phyloP scores from a whole-genome alignment of 2,888 invertebrate species.

The Drosophila cyrtoloma region DNA sequence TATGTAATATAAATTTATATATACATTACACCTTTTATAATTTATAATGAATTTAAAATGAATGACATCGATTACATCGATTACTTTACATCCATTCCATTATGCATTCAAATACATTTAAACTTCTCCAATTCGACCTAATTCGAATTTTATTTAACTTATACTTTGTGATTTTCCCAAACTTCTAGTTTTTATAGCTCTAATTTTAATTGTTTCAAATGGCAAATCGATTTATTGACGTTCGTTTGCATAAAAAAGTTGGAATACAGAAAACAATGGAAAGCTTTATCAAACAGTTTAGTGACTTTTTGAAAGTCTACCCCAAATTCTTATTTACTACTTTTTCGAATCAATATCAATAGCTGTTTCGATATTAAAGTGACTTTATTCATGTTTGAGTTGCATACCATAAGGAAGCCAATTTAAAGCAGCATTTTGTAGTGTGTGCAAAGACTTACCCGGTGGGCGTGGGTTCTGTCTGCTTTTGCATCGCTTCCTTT shows the following conservation, averaged over 20 bases:
- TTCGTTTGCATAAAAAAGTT: not conserved
- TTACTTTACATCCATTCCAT: not conserved
- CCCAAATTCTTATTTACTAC: not conserved
- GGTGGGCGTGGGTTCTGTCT: constrained; percentile 5
- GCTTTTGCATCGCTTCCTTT: constrained; percentile 3
- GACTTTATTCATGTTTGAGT: not conserved
- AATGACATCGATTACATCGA: not conserved
- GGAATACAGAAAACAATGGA: not conserved
- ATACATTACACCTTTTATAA: not conserved
- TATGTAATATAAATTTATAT: not conserved
- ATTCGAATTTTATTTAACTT: not conserved
- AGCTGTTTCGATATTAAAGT: not conserved
- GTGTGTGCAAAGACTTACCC: constrained; percentile 28
- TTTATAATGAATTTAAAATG: not conserved
- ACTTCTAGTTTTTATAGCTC: not conserved
- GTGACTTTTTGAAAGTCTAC: not conserved
- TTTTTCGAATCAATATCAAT: not conserved
- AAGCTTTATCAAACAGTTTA: not conserved
- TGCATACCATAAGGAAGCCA: not conserved
- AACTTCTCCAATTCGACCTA: not conserved
- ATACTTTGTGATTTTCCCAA: not conserved
- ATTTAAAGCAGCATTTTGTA: not conserved
- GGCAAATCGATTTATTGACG: not conserved
- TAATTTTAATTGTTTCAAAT: not conserved
- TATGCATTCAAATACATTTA: not conserved